These are phyloP conservation scores for Macrostomum cliftonense DNA, from an alignment of 2,888 invertebrate species.

Conservation along the genomic window DNA sequence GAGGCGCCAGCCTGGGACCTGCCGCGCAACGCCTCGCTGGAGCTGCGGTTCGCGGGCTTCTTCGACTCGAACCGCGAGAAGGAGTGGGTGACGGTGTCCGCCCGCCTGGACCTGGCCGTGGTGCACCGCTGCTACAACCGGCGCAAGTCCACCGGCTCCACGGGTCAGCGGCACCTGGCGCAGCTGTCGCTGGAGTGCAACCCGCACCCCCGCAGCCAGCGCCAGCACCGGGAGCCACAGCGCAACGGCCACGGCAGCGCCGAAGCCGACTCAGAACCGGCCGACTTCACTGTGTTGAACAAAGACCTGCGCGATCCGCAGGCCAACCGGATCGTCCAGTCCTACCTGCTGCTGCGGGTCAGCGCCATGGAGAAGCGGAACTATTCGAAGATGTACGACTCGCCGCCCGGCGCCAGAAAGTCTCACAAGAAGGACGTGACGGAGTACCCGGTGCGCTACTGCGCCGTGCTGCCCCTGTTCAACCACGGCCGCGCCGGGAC, in stretches of 20 bases:
- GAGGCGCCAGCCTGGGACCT: not conserved
- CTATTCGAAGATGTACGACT: conserved; percentile 4
- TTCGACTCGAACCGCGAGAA: conserved; percentile 5
- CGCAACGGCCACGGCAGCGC: too few species aligned
- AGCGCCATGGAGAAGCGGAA: conserved; percentile 1
- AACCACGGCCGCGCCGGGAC: not conserved
- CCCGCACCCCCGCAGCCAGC: too few species aligned
- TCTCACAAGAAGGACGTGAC: not conserved
- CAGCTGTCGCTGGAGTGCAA: too few species aligned
- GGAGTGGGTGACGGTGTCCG: conserved; percentile 4
- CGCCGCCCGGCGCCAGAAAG: not conserved
- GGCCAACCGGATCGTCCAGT: too few species aligned
- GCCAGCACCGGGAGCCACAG: too few species aligned
- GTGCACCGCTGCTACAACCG: not conserved
- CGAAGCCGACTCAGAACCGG: too few species aligned
- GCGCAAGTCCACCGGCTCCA: not conserved
- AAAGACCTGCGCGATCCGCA: too few species aligned
- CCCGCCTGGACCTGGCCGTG: not conserved
- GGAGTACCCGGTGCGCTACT: not conserved
- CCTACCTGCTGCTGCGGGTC: not conserved
- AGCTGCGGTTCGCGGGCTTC: conserved; percentile 3
- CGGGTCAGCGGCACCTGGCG: too few species aligned
- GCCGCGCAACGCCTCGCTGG: not conserved
- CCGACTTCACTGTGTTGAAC: too few species aligned
- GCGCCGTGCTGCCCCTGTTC: conserved; percentile 3